Evolutionary conservation across 1,140 invertebrate species (phyloP).

Genomic region (Bombus sibiricus): DNA sequence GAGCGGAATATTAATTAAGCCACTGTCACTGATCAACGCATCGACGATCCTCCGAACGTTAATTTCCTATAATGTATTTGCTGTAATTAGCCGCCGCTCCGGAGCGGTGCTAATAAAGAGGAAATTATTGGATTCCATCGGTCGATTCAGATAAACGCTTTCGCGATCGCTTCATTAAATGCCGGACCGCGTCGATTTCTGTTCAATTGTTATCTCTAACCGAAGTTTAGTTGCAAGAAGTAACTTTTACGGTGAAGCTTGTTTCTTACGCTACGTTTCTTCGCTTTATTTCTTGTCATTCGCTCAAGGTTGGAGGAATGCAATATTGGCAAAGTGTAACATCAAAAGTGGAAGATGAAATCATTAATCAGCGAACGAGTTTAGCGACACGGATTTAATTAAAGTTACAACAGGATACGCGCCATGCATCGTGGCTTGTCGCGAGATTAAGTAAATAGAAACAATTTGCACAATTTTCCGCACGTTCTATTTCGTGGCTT

Average conservation of each 20-base stretch:
- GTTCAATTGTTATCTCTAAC: too few relatives aligned
- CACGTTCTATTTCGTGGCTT: constrained; percentile 5
- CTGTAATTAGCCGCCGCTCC: constrained; percentile 34
- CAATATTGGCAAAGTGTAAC: too few relatives aligned
- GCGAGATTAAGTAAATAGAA: constrained; percentile 13
- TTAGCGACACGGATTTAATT: constrained; percentile 15
- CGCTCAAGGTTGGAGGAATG: background rate
- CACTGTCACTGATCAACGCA: constrained; percentile 17
- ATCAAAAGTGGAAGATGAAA: background rate
- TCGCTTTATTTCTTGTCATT: background rate
- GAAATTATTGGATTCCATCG: constrained; percentile 41
- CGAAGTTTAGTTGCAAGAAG: too few relatives aligned
- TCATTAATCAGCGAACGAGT: background rate
- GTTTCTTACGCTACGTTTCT: too few relatives aligned
- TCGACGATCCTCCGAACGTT: constrained; percentile 16
- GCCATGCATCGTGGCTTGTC: constrained; percentile 3
- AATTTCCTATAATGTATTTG: constrained; percentile 40
- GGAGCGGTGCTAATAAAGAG: constrained; percentile 39
- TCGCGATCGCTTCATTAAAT: constrained; percentile 14
- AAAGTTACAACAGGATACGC: constrained; percentile 3
- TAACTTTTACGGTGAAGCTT: too few relatives aligned
- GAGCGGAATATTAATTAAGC: constrained; percentile 45
- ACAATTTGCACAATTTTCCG: constrained; percentile 37
- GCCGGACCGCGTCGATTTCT: too few relatives aligned
- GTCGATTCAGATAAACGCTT: constrained; percentile 37